Percentiles rank a stretch among this genome's conserved stretches.
Conservation (phyloP, 2,888 invertebrate species). For the Mythimna impura region DNA sequence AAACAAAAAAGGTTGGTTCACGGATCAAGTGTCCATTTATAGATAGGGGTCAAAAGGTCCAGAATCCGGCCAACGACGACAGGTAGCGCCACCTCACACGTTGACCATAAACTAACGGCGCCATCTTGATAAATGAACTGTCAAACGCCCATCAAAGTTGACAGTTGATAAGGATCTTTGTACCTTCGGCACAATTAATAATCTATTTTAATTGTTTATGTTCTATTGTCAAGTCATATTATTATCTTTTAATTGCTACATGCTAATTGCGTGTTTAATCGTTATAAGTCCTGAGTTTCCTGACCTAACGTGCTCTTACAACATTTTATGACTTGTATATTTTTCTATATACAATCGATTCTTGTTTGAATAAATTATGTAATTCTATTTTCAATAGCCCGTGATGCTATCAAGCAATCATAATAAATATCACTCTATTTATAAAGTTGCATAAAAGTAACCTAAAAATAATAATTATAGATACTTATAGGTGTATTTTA, state of each 20-base stretch:
- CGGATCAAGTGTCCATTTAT: neutral
- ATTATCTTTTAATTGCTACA: conserved; percentile 40
- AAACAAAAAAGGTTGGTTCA: neutral
- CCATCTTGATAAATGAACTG: conserved; percentile 43
- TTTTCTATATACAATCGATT: conserved; percentile 12
- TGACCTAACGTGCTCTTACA: conserved; percentile 12
- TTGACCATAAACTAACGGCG: conserved; percentile 26
- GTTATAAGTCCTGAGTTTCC: conserved; percentile 12
- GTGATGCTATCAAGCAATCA: neutral
- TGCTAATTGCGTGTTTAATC: conserved; percentile 40
- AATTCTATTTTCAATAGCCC: neutral
- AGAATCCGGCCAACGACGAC: conserved; percentile 5
- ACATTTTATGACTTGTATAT: conserved; percentile 25
- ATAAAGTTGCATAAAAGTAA: conserved; percentile 9
- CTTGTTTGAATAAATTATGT: conserved; percentile 11
- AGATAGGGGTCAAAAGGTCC: conserved; percentile 24
- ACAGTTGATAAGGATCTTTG: conserved; percentile 13
- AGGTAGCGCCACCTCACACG: conserved; percentile 49
- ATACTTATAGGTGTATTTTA: neutral
- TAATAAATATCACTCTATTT: neutral
- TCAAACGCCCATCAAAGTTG: conserved; percentile 29
- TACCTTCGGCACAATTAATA: conserved; percentile 7
- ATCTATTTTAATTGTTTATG: conserved; percentile 26
- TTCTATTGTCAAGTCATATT: conserved; percentile 31
- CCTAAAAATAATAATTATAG: neutral